Evolutionary conservation across 1,140 invertebrate species (phyloP).

Genomic region (Magallana angulata): DNA sequence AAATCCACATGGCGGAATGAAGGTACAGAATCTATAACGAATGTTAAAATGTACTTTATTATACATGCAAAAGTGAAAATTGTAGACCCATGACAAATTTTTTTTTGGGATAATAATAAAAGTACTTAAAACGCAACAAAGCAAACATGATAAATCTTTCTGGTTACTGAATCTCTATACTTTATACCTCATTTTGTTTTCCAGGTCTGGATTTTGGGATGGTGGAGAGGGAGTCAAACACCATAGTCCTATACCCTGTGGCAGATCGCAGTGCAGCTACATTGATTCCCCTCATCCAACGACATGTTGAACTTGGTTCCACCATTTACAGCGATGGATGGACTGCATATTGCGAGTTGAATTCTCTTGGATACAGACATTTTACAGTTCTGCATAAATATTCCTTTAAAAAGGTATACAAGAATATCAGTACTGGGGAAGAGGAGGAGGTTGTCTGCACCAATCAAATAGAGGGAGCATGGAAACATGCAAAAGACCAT

Average conservation of each 20-base stretch:
- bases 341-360: constrained; percentile 38
- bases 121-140: background rate
- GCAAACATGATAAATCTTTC: background rate
- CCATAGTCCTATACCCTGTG: constrained; percentile 40
- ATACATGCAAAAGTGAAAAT: background rate
- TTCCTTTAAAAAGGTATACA: constrained; percentile 43
- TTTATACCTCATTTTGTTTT: background rate
- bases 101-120: background rate
- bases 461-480: constrained; percentile 48
- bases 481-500: constrained; percentile 52
- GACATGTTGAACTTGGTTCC: constrained; percentile 29
- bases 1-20: constrained; percentile 13
- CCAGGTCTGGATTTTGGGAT: constrained; percentile 48
- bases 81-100: background rate
- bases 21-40: background rate
- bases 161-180: background rate
- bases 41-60: background rate
- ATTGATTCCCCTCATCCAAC: constrained; percentile 41
- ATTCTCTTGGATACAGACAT: constrained; percentile 40
- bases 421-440: constrained; percentile 40
- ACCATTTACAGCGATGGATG: constrained; percentile 50
- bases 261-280: background rate
- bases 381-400: constrained; percentile 44
- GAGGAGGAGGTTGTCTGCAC: constrained; percentile 37
- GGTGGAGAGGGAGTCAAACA: constrained; percentile 41